Evolutionary conservation across 2,113 vertebrate genomes (phyloP).

Genomic region (Thymallus thymallus): DNA sequence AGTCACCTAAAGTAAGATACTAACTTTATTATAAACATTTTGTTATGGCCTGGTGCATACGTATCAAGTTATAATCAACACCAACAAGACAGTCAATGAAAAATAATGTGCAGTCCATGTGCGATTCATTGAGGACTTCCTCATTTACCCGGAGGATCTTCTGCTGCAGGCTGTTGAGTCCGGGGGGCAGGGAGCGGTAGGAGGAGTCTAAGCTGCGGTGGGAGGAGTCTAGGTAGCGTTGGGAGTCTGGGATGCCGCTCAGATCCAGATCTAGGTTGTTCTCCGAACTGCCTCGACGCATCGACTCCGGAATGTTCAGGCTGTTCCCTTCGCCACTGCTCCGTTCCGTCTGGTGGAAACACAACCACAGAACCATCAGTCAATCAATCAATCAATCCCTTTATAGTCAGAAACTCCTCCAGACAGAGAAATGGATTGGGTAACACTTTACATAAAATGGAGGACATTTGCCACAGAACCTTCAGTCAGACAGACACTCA

Average conservation of each 20-base stretch:
- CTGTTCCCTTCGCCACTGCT: slow-evolving; percentile 77
- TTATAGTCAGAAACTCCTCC: background rate
- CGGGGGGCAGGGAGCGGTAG: slow-evolving; percentile 84
- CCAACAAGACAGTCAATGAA: too few species aligned
- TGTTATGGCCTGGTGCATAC: too few species aligned
- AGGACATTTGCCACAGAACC: too few species aligned
- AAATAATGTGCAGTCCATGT: too few species aligned
- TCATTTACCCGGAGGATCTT: slow-evolving; percentile 96
- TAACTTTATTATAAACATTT: too few species aligned
- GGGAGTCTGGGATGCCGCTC: slow-evolving; percentile 19
- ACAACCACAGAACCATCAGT: slow-evolving; percentile 12
- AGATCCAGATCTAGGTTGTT: slow-evolving; percentile 67
- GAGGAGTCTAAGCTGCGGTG: slow-evolving; percentile 77
- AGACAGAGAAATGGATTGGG: too few species aligned
- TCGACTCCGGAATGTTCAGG: slow-evolving; percentile 64
- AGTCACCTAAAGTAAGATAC: slow-evolving; percentile 72
- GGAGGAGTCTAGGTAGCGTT: background rate
- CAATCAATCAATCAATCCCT: too few species aligned
- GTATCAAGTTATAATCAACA: too few species aligned
- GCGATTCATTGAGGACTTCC: slow-evolving; percentile 54
- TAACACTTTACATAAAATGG: too few species aligned
- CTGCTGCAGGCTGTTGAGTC: slow-evolving; percentile 91
- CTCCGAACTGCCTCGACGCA: slow-evolving; percentile 80
- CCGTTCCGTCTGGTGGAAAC: slow-evolving; percentile 72
- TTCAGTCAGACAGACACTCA: too few species aligned